phyloP scores from a whole-genome alignment of 2,888 invertebrate species.

The Himalopsyche tibetana region DNA sequence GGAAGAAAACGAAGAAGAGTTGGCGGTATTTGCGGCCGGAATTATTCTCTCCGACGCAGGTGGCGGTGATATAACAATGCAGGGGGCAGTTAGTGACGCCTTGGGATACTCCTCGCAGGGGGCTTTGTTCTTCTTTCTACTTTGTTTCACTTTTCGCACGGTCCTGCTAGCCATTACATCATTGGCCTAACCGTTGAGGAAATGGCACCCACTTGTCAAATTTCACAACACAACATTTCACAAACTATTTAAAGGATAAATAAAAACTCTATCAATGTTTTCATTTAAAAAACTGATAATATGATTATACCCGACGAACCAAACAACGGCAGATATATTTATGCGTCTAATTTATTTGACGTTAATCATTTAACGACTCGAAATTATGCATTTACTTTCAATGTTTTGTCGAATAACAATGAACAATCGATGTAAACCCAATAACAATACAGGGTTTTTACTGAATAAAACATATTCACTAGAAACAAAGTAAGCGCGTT shows the following conservation, averaged over 20 bases:
- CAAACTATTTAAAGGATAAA: neutral
- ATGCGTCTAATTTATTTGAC: too few species aligned
- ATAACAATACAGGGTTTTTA: too few species aligned
- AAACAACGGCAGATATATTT: too few species aligned
- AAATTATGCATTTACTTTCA: too few species aligned
- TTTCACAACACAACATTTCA: constrained; percentile 48
- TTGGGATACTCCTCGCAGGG: constrained; percentile 63
- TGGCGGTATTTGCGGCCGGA: constrained; percentile 33
- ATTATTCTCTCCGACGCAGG: constrained; percentile 66
- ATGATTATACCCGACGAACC: too few species aligned
- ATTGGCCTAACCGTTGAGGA: neutral
- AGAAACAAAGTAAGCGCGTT: too few species aligned
- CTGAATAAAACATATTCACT: too few species aligned
- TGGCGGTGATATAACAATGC: constrained; percentile 72
- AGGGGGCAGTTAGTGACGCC: constrained; percentile 68
- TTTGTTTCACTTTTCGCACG: constrained; percentile 84
- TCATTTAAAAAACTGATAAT: too few species aligned
- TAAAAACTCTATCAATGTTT: too few species aligned
- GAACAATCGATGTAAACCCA: too few species aligned
- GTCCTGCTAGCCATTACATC: constrained; percentile 82
- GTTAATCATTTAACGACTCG: too few species aligned
- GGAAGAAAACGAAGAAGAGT: constrained; percentile 56
- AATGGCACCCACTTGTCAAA: neutral
- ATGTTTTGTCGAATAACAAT: too few species aligned
- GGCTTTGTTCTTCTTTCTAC: constrained; percentile 73